Evolutionary conservation across 2,113 vertebrate species (phyloP), one percentile per base, ranked within the genome.

Genomic region (Hyperoodon ampullatus): DNA sequence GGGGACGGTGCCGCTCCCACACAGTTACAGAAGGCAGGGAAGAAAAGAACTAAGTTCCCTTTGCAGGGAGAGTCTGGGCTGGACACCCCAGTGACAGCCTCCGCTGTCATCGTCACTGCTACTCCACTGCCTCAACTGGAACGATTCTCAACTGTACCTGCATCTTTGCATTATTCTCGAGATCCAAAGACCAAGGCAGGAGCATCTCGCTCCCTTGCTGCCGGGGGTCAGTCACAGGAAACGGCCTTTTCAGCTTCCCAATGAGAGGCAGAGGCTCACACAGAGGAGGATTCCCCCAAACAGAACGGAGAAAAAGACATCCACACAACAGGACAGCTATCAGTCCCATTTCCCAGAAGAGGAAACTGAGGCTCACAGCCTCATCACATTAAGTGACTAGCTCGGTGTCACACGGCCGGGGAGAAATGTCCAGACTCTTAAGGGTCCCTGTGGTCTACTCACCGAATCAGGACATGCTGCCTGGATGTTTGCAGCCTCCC

Each of bases 161-260:
- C 4, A 19, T 14, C 71, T 80, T n/a, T 15, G 58, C 8, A 2
- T 19, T 6, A 15, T 13, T 47, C n/a, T 81, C 42, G 13, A 26
- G 65, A 66, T 44, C 5, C 9, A 13, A 75, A 35, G 53, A 80
- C 65, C 28, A 2, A 14, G 16, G 26, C 4, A 3, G 5, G 8
- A 68, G 23, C 23, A 14, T 5, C 44, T 71, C 33, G 26, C 50
- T 47, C n/a, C 39, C 28, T 58, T 0, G 0, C 39, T 16, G n/a
- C 60, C 9, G 9, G 19, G n/a, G n/a, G 47, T 11, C 1, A 2
- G 18, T 23, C 28, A n/a, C 68, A n/a, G 2, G 16, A 3, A 4
- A 44, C 4, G 24, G 70, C 24, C 39, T n/a, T 66, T 30, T 53
- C 30, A 78, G 21, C 50, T 80, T 88, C 77, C 35, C 12, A 55